Conservation (phyloP, 2,888 invertebrate genomes). For the Chaitophorus viminalis region DNA sequence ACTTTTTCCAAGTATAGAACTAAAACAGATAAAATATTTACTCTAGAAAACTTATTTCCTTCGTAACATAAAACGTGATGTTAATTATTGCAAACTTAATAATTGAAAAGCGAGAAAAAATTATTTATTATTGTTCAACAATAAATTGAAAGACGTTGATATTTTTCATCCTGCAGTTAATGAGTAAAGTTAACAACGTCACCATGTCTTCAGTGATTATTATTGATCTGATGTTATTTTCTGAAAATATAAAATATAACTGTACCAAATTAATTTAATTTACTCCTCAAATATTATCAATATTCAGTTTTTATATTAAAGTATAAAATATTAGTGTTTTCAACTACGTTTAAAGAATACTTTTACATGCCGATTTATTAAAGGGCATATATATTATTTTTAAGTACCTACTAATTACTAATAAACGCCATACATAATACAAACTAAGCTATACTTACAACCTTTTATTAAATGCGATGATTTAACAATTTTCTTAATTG, state of each 20-base stretch:
- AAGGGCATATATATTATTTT: neutral
- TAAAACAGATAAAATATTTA: neutral
- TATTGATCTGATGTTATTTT: neutral
- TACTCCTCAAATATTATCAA: neutral
- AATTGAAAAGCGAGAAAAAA: neutral
- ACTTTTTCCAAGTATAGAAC: neutral
- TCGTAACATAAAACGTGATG: neutral
- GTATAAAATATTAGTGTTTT: too few species aligned
- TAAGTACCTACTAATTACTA: too few species aligned
- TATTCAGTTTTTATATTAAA: neutral
- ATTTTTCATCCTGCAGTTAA: too few species aligned
- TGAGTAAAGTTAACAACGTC: neutral
- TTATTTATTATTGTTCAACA: neutral
- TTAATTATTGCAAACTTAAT: neutral
- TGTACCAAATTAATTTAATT: neutral
- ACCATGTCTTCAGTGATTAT: neutral
- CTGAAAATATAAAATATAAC: too few species aligned
- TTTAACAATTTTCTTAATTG: neutral
- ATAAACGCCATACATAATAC: neutral
- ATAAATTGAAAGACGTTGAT: neutral
- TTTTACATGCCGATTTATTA: neutral
- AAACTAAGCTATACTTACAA: neutral
- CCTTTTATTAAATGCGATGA: neutral
- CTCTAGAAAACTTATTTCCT: conserved; percentile 39
- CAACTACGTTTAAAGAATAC: neutral